Conservation (phyloP, 2,888 invertebrate species). For the Kuschelorhynchus macadamiae region DNA sequence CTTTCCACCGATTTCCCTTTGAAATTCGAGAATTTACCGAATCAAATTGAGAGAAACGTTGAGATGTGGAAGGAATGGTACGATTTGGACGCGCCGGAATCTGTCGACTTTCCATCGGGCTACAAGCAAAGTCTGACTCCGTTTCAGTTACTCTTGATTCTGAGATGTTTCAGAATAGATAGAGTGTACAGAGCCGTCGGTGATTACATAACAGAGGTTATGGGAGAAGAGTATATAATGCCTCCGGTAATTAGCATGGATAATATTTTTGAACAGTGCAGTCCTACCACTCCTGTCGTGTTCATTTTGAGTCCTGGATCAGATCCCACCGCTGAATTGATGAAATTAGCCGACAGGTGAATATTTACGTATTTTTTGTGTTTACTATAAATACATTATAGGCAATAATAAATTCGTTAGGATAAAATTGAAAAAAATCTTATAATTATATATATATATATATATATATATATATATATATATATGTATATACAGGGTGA, state of each 20-base stretch:
- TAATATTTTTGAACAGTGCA: slow-evolving; percentile 88
- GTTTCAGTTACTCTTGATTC: slow-evolving; percentile 83
- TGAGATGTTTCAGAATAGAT: slow-evolving; percentile 92
- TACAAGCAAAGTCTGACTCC: slow-evolving; percentile 77
- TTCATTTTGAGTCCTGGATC: slow-evolving; percentile 96
- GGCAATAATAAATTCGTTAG: too few relatives aligned
- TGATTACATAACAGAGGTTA: slow-evolving; percentile 83
- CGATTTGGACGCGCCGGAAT: slow-evolving; percentile 87
- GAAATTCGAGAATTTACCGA: slow-evolving; percentile 76
- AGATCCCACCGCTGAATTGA: slow-evolving; percentile 89
- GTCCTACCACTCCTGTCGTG: slow-evolving; percentile 87
- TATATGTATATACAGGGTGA: too few relatives aligned
- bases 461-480: too few relatives aligned
- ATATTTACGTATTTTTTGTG: slow-evolving; percentile 7
- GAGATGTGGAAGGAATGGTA: slow-evolving; percentile 76
- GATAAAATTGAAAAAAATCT: too few relatives aligned
- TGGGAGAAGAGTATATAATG: slow-evolving; percentile 91
- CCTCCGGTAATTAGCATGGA: slow-evolving; percentile 90
- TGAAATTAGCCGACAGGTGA: slow-evolving; percentile 80
- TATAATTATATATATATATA: too few relatives aligned
- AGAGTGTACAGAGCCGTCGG: slow-evolving; percentile 89
- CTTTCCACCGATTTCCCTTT: slow-evolving; percentile 79
- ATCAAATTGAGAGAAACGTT: slow-evolving; percentile 70
- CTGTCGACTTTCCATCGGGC: slow-evolving; percentile 77
- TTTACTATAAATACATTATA: too few relatives aligned